These are phyloP conservation scores for Delichon dasypus DNA, from an alignment of 2,797 vertebrate genomes.

Conservation along the genomic window DNA sequence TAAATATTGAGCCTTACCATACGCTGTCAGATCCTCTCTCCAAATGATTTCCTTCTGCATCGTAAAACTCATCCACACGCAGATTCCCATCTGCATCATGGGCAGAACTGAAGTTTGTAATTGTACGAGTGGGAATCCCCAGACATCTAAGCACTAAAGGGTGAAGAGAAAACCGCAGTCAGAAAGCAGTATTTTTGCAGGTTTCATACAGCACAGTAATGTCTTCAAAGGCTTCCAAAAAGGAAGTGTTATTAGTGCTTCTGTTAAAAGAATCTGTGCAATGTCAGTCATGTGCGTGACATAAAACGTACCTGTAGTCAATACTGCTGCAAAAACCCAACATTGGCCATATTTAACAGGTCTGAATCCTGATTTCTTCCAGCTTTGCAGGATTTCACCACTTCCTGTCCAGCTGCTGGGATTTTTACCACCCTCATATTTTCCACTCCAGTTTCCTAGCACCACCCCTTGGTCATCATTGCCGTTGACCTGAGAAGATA, in stretches of 20 bases:
- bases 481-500: slow-evolving; percentile 82
- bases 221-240: not conserved
- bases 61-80: slow-evolving; percentile 81
- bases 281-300: not conserved
- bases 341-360: slow-evolving; percentile 92
- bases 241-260: not conserved
- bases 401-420: slow-evolving; percentile 90
- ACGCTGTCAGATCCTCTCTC: slow-evolving; percentile 69
- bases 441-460: slow-evolving; percentile 84
- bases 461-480: slow-evolving; percentile 89
- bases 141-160: slow-evolving; percentile 84
- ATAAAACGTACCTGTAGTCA: slow-evolving; percentile 86
- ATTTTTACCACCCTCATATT: slow-evolving; percentile 80
- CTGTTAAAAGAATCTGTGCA: not conserved
- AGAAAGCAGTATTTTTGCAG: not conserved
- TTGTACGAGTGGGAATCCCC: slow-evolving; percentile 88
- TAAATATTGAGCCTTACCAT: slow-evolving; percentile 62
- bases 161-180: not conserved
- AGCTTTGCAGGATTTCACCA: slow-evolving; percentile 86
- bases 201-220: not conserved
- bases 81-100: slow-evolving; percentile 89
- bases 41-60: slow-evolving; percentile 70
- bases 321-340: slow-evolving; percentile 94
- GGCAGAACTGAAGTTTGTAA: slow-evolving; percentile 93
- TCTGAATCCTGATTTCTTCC: slow-evolving; percentile 80